Base-by-base conservation (phyloP, 2,888 invertebrate genomes). In the Folsomia manolachei region DNA sequence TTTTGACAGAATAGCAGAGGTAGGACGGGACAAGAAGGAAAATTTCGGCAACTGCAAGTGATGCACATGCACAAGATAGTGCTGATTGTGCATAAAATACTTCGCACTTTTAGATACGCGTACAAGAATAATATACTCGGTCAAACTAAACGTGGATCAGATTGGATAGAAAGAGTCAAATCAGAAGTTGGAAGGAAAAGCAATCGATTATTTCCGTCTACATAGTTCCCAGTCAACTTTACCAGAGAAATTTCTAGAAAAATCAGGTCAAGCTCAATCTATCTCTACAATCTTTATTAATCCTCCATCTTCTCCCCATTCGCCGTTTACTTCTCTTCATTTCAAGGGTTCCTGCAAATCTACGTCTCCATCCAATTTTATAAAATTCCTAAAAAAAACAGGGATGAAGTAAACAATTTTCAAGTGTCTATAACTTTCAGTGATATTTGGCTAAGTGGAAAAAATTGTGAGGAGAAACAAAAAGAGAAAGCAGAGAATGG, bases 41-140 rank as follows among this genome's bases (percentile, higher is more conserved):
- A 66, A 66, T 52, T 52, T 52, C 52, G 18, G 23, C 65, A 66
- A 71, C 24, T 71, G 71, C 71, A 71, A 67, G 7, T 21, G 21
- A 71, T 71, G 71, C 71, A 71, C 71, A 67, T 71, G 71, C 71
- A 71, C 39, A n/a, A 67, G 67, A 71, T 53, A 52, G 63, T 71
- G 71, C 71, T 71, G 68, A 68, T 24, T 63, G 27, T 26, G 56
- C 67, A 67, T 18, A 67, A 67, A 67, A 27, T 67, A 67, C 67
- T 52, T 67, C 52, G 53, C 67, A 67, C 67, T 56, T 56, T 67
- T 27, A 9, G 39, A 25, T 62, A 24, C 14, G 21, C 14, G 62
- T 19, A 25, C 51, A 52, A n/a, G n/a, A n/a, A n/a, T n/a, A n/a
- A n/a, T n/a, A 66, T 19, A 60, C 23, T 66, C 21, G n/a, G 52